A percentile compares a stretch with the other conserved stretches of the same genome.
Conservation (phyloP, 2,797 vertebrate species). For the Cercopithecus mitis region DNA sequence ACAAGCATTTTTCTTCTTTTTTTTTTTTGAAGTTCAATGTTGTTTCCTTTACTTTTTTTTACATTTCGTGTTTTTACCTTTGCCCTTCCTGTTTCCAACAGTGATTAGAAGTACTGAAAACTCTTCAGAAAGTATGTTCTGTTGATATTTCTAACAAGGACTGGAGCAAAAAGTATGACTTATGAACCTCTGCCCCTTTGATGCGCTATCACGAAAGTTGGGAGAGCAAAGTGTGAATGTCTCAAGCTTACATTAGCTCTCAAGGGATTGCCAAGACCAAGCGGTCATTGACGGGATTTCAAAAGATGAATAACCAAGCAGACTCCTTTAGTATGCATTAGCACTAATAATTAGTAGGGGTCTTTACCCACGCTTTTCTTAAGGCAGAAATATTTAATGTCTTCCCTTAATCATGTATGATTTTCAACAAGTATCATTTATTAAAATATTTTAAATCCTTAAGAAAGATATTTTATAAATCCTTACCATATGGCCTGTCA, state of each 20-base stretch:
- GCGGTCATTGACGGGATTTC: not conserved
- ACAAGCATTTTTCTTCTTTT: slow-evolving; percentile 31
- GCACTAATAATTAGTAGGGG: slow-evolving; percentile 21
- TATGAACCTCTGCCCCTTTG: slow-evolving; percentile 68
- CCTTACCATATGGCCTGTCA: not conserved
- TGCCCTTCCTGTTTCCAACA: slow-evolving; percentile 76
- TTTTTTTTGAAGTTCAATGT: slow-evolving; percentile 55
- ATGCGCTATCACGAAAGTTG: slow-evolving; percentile 50
- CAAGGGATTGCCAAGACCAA: slow-evolving; percentile 34
- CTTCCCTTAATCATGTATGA: not conserved
- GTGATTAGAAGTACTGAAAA: slow-evolving; percentile 73
- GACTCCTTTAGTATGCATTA: not conserved
- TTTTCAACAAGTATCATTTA: slow-evolving; percentile 31
- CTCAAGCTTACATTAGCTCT: slow-evolving; percentile 45
- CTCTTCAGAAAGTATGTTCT: slow-evolving; percentile 54
- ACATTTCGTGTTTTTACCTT: slow-evolving; percentile 63
- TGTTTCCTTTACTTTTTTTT: slow-evolving; percentile 49
- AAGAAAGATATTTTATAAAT: slow-evolving; percentile 17
- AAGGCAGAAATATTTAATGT: slow-evolving; percentile 16
- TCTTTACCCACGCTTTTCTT: not conserved
- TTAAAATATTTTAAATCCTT: slow-evolving; percentile 17
- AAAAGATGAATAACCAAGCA: slow-evolving; percentile 52
- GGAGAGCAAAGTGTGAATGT: not conserved
- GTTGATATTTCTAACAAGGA: slow-evolving; percentile 72
- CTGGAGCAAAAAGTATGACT: slow-evolving; percentile 63